These are phyloP conservation scores for Caranx ignobilis DNA, from an alignment of 2,113 vertebrate species.

Conservation along the genomic window DNA sequence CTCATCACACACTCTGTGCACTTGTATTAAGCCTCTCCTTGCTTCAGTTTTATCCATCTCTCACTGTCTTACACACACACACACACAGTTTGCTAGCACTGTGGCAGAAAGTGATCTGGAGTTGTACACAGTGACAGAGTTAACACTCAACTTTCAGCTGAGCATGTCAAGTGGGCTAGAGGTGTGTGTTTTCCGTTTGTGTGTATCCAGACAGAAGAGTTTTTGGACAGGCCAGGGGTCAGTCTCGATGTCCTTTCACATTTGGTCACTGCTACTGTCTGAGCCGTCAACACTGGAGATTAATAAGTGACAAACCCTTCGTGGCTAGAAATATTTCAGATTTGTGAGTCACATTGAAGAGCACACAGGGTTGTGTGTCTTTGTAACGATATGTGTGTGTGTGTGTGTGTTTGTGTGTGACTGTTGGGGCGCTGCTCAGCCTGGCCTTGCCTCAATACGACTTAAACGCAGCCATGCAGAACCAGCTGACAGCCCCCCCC, in stretches of 20 bases:
- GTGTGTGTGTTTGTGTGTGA: conserved; percentile 22
- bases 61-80: conserved; percentile 3
- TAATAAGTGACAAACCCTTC: conserved; percentile 76
- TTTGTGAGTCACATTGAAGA: conserved; percentile 35
- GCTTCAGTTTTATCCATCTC: neutral
- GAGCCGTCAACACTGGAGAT: conserved; percentile 70
- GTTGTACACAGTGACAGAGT: conserved; percentile 25
- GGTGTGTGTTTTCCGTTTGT: conserved; percentile 15
- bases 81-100: neutral
- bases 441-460: conserved; percentile 52
- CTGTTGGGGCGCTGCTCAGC: conserved; percentile 14
- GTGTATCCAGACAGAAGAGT: conserved; percentile 16
- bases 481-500: conserved; percentile 76
- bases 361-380: neutral
- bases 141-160: conserved; percentile 23
- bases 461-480: conserved; percentile 77
- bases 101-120: conserved; percentile 2
- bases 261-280: conserved; percentile 72
- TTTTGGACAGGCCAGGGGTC: conserved; percentile 28
- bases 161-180: conserved; percentile 28
- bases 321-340: conserved; percentile 72
- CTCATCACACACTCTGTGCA: conserved; percentile 2
- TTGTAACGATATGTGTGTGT: conserved; percentile 17
- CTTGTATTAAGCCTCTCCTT: conserved; percentile 12
- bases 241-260: conserved; percentile 64